Conservation (phyloP, 2,888 invertebrate genomes). For the Fragum fragum region DNA sequence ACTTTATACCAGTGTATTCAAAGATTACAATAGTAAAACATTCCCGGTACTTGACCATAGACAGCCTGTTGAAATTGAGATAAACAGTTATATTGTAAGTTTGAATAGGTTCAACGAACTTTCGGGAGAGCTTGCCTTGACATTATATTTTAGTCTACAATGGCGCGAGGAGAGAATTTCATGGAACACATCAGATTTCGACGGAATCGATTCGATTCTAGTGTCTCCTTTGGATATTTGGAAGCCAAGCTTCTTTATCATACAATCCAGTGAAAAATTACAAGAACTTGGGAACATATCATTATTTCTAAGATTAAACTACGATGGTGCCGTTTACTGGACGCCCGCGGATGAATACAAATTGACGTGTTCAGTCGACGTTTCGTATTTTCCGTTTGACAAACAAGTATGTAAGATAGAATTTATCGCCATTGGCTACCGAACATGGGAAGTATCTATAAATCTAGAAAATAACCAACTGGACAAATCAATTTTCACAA, state of each 20-base stretch:
- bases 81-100: constrained; percentile 10
- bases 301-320: constrained; percentile 16
- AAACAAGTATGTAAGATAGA: constrained; percentile 46
- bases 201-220: constrained; percentile 25
- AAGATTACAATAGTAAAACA: constrained; percentile 14
- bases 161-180: constrained; percentile 52
- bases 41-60: constrained; percentile 11
- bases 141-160: constrained; percentile 26
- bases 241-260: constrained; percentile 45
- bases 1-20: constrained; percentile 13
- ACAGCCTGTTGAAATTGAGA: not conserved
- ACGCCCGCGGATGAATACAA: constrained; percentile 35
- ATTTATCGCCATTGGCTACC: constrained; percentile 11
- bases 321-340: constrained; percentile 43
- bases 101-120: constrained; percentile 55
- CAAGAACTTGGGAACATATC: constrained; percentile 41
- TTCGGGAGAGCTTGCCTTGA: constrained; percentile 39
- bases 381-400: constrained; percentile 63
- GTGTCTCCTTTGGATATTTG: constrained; percentile 41
- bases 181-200: constrained; percentile 28
- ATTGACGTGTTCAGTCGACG: constrained; percentile 52
- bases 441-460: constrained; percentile 3
- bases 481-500: constrained; percentile 1
- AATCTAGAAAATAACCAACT: not conserved
- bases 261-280: constrained; percentile 29